These are phyloP conservation scores for Henicopernis longicauda DNA, from an alignment of 2,113 vertebrate species.

Conservation along the genomic window DNA sequence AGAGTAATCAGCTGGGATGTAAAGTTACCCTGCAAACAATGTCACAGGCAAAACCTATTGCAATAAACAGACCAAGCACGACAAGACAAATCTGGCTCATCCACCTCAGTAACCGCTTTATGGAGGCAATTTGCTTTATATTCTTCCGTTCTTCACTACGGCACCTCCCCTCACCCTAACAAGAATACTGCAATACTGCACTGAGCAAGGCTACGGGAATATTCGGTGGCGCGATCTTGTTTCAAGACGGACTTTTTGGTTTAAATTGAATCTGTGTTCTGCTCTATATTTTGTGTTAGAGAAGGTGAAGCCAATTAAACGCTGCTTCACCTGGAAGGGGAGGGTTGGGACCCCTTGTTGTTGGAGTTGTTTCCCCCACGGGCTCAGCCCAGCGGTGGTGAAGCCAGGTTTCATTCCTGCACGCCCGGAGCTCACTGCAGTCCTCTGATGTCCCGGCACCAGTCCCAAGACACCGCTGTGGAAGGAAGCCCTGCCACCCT, in stretches of 20 bases:
- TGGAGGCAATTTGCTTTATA: not conserved
- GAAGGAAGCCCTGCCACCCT: not conserved
- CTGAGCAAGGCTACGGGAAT: not conserved
- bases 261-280: not conserved
- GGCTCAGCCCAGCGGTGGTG: rapidly evolving
- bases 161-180: not conserved
- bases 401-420: not conserved
- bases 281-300: not conserved
- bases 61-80: not conserved
- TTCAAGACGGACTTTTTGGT: not conserved
- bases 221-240: not conserved
- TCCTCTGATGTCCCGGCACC: rapidly evolving
- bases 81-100: not conserved
- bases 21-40: not conserved
- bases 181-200: not conserved
- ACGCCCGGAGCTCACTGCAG: rapidly evolving
- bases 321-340: not conserved
- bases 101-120: not conserved
- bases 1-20: not conserved
- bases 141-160: not conserved
- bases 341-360: not conserved
- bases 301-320: not conserved
- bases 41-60: not conserved
- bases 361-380: rapidly evolving
- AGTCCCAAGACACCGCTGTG: too few relatives aligned